Evolutionary conservation across 2,113 vertebrate genomes (phyloP).

Genomic region (Psittacula cyanocephala): DNA sequence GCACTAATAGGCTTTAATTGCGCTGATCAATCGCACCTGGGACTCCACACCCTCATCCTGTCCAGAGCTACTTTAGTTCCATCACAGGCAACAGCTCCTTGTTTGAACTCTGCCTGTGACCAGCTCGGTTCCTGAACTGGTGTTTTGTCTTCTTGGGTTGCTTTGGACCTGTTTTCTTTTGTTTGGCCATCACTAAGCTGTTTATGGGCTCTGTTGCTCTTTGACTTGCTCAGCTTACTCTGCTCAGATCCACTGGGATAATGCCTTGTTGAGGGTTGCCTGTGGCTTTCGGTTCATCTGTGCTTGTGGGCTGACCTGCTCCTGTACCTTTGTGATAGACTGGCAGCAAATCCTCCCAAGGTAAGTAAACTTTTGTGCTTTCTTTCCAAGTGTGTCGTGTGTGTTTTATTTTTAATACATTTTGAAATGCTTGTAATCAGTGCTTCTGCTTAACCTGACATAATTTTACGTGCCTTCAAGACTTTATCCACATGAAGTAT

Average conservation of each 20-base stretch:
- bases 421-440: background rate
- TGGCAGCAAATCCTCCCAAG: background rate
- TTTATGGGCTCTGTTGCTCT: background rate
- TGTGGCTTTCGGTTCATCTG: background rate
- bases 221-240: fast-evolving
- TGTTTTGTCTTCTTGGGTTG: fast-evolving
- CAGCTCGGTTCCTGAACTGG: fast-evolving
- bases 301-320: background rate
- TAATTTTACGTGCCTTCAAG: background rate
- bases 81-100: fast-evolving
- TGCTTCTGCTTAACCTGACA: background rate
- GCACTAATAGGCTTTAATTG: background rate
- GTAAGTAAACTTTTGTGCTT: background rate
- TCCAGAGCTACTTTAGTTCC: background rate
- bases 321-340: background rate
- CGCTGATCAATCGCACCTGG: background rate
- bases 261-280: fast-evolving
- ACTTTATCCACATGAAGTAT: background rate
- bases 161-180: fast-evolving
- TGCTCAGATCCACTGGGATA: fast-evolving
- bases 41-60: too few species aligned
- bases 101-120: fast-evolving
- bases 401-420: fast-evolving
- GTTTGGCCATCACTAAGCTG: fast-evolving
- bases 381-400: fast-evolving